These are phyloP conservation scores for Rhegmatorhina hoffmannsi DNA, from an alignment of 2,113 vertebrate species.

Conservation along the genomic window DNA sequence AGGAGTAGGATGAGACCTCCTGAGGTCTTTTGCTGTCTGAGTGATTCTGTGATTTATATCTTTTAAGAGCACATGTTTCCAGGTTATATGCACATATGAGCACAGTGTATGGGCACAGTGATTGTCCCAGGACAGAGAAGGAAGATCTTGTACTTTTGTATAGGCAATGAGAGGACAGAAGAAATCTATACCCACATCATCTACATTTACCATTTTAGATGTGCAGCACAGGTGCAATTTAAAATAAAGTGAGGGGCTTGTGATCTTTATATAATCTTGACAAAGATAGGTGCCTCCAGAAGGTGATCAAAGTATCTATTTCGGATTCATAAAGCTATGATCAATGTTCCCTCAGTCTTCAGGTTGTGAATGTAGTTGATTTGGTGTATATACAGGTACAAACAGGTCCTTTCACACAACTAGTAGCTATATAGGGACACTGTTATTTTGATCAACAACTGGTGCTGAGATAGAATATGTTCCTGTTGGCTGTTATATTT, in stretches of 20 bases:
- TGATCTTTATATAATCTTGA: neutral
- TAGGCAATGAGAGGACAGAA: neutral
- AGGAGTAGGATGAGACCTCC: neutral
- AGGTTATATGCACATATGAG: neutral
- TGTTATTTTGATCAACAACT: slow-evolving; percentile 42
- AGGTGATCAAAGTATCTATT: neutral
- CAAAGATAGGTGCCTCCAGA: neutral
- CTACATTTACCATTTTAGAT: neutral
- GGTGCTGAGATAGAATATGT: neutral
- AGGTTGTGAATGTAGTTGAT: neutral
- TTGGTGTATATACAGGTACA: neutral
- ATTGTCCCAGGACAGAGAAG: neutral
- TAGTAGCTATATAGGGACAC: neutral
- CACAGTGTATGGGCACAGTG: neutral
- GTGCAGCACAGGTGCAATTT: slow-evolving; percentile 17
- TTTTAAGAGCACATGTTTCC: neutral
- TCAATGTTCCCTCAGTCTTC: neutral
- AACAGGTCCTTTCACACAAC: neutral
- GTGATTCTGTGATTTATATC: neutral
- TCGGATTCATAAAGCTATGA: neutral
- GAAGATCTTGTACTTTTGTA: neutral
- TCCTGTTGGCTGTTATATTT: slow-evolving; percentile 52
- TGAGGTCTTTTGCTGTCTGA: accelerated
- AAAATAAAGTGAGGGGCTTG: neutral
- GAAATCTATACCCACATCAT: neutral